These are phyloP conservation scores for Tympanoctomys barrerae DNA, from an alignment of 2,797 vertebrate species.

Conservation along the genomic window DNA sequence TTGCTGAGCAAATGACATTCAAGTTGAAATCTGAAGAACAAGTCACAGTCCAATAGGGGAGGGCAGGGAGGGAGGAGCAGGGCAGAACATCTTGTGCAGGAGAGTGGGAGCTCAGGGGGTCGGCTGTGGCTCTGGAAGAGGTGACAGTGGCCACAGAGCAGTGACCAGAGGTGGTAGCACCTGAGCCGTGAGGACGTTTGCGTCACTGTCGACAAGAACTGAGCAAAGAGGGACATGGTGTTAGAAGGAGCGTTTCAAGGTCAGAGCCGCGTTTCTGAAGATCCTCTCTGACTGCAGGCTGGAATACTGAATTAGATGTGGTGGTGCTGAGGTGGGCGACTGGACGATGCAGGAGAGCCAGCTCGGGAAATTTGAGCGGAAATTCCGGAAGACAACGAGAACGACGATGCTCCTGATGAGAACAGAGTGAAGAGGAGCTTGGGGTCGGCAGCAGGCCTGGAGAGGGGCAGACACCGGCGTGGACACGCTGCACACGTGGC, in stretches of 20 bases:
- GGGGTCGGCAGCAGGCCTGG: too few species aligned
- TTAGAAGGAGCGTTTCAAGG: constrained; percentile 31
- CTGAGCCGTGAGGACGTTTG: not conserved
- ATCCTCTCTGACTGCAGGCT: not conserved
- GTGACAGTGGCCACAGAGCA: not conserved
- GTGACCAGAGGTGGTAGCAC: not conserved
- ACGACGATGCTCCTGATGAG: not conserved
- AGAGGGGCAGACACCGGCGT: not conserved
- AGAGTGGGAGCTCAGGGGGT: not conserved
- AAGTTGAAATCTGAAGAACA: constrained; percentile 6
- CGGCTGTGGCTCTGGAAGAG: not conserved
- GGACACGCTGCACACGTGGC: too few species aligned
- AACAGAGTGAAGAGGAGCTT: not conserved
- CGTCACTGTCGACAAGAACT: not conserved
- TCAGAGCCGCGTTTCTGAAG: constrained; percentile 1
- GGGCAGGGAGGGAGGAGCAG: not conserved
- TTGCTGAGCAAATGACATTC: not conserved
- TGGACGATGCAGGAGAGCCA: not conserved
- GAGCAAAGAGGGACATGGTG: not conserved
- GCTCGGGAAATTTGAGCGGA: not conserved
- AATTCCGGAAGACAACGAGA: not conserved
- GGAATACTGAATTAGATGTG: not conserved
- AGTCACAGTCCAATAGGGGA: not conserved
- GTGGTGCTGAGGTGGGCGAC: not conserved
- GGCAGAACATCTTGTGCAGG: accelerated